phyloP scores from a whole-genome alignment of 2,797 vertebrate genomes.

The Mus minutoides region DNA sequence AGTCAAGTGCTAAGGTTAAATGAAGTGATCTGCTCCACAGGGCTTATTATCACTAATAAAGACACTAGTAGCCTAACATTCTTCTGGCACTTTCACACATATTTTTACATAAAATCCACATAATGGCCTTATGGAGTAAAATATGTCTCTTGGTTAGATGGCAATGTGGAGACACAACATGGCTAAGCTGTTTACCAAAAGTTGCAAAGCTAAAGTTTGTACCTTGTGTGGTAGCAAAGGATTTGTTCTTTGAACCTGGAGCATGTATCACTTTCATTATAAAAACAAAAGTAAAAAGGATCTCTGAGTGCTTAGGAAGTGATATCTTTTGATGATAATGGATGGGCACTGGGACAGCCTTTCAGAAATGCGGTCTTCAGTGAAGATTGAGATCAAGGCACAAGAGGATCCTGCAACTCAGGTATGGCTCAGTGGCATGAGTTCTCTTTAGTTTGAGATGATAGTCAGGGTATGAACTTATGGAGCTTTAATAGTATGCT shows the following conservation, averaged over 20 bases:
- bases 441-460: not conserved
- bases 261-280: not conserved
- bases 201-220: not conserved
- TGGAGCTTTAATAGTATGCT: not conserved
- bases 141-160: not conserved
- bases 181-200: not conserved
- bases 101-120: not conserved
- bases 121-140: not conserved
- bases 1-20: not conserved
- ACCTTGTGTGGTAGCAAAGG: not conserved
- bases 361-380: not conserved
- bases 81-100: not conserved
- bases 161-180: not conserved
- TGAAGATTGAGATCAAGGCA: not conserved
- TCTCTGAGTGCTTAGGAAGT: not conserved
- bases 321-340: not conserved
- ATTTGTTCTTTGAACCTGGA: not conserved
- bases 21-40: not conserved
- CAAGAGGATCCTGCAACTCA: not conserved
- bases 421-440: not conserved
- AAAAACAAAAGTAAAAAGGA: constrained; percentile 10
- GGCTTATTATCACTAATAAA: not conserved
- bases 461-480: not conserved
- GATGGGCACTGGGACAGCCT: not conserved
- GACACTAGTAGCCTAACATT: not conserved